Percentiles rank a stretch among this genome's conserved stretches.
These are phyloP conservation scores for Meles meles DNA, from an alignment of 2,113 vertebrate genomes.

Conservation along the genomic window DNA sequence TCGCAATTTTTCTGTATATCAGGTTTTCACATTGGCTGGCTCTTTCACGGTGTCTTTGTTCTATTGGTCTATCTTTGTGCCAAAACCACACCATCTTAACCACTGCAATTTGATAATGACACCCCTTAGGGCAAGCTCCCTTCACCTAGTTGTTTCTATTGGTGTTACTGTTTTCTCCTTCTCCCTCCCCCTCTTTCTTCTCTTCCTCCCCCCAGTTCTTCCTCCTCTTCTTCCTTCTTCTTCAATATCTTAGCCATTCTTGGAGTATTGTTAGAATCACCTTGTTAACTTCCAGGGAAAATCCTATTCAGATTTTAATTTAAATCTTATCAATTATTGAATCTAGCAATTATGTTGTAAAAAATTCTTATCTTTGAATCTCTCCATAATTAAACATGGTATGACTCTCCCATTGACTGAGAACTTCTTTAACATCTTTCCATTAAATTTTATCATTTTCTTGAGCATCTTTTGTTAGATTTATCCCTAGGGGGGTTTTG, in stretches of 20 bases:
- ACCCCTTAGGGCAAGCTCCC: neutral
- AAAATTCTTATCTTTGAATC: neutral
- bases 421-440: neutral
- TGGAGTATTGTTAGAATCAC: neutral
- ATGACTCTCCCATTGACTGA: neutral
- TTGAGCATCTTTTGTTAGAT: neutral
- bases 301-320: neutral
- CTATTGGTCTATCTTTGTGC: neutral
- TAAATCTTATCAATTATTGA: neutral
- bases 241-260: neutral
- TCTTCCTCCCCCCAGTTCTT: neutral
- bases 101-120: neutral
- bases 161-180: neutral
- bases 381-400: neutral
- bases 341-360: neutral
- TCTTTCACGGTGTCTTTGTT: neutral
- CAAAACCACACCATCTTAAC: neutral
- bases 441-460: neutral
- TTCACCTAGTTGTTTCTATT: neutral
- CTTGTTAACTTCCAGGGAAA: neutral
- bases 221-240: neutral
- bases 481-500: neutral
- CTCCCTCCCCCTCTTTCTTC: neutral
- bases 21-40: neutral
- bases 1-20: neutral